Base-by-base conservation (phyloP, 2,113 vertebrate species). In the Silurus asotus region DNA sequence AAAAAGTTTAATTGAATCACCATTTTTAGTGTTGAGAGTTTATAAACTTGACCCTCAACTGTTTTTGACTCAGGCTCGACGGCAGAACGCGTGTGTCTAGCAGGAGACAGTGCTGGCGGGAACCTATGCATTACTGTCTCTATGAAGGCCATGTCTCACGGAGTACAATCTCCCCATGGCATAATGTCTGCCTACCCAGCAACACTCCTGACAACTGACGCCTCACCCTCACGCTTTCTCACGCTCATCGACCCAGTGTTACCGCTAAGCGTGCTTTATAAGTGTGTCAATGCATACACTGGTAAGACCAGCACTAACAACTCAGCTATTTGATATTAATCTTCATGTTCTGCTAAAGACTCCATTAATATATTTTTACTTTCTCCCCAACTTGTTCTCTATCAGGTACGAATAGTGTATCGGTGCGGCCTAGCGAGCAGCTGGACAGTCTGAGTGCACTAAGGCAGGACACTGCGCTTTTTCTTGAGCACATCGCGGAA, bases 161-260 rank as follows among this genome's bases (percentile, higher is more conserved):
- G 97, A 3, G 92, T 98, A 13, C 91, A 95, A 0, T 88, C 96
- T n/a, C 96, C 97, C 0, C 95, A 97, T 0, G 97, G 96, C 84
- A 95, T 98, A 89, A 96, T 98, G 96, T 95, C 94, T 0, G 97
- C 96, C 56, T 98, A 97, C 88, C 97, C 97, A 0, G 97, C 95
- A 74, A 97, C 96, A 8, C 84, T 97, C 88, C 93, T 97, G 84
- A 95, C 96, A 86, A 92, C 93, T 0, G 90, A 96, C 0, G 95
- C 95, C 56, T 98, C 97, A 0, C 97, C 97, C 5, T 97, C 97
- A 53, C 96, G 97, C 56, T 95, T 98, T 23, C 95, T 98, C 67
- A 96, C 96, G 2, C 92, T 97, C 90, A 95, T 97, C 11, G 97
- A 98, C 92, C 97, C 97, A 0, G 90, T 98, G 88, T 90, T 98